A percentile compares a stretch with the other conserved stretches of the same genome.
Conservation (phyloP, 2,113 vertebrate genomes). For the Thamnaconus septentrionalis region DNA sequence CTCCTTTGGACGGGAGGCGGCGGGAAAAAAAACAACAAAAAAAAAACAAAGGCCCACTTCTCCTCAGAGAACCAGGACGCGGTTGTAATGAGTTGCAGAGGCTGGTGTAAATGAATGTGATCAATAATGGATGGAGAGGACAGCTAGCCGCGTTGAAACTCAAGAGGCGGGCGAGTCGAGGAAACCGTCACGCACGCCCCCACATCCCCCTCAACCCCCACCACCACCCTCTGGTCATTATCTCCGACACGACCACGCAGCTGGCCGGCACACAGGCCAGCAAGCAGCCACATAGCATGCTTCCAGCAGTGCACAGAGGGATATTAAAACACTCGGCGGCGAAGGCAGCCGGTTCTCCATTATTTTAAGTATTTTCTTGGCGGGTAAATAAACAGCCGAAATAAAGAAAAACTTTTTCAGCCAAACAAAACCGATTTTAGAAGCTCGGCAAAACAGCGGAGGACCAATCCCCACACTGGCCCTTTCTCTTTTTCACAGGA, state of each 20-base stretch:
- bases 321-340: slow-evolving; percentile 16
- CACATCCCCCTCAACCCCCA: too few relatives aligned
- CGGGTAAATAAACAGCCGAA: slow-evolving; percentile 60
- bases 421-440: slow-evolving; percentile 68
- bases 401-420: slow-evolving; percentile 3
- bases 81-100: slow-evolving; percentile 70
- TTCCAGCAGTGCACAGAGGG: slow-evolving; percentile 9
- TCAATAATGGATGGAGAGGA: slow-evolving; percentile 82
- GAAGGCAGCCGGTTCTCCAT: slow-evolving; percentile 17
- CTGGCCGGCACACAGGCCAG: slow-evolving; percentile 21
- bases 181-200: neutral
- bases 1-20: neutral
- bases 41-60: slow-evolving; percentile 27
- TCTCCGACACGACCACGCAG: slow-evolving; percentile 17
- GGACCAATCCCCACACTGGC: slow-evolving; percentile 20
- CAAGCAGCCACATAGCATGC: slow-evolving; percentile 34
- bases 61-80: slow-evolving; percentile 32
- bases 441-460: slow-evolving; percentile 54
- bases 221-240: slow-evolving; percentile 17
- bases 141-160: slow-evolving; percentile 69
- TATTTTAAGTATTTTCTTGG: slow-evolving; percentile 38
- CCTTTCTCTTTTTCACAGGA: slow-evolving; percentile 59
- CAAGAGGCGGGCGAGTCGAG: slow-evolving; percentile 53
- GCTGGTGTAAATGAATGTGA: slow-evolving; percentile 68
- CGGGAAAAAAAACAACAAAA: slow-evolving; percentile 30